Evolutionary conservation across 2,888 invertebrate genomes (phyloP).

Genomic region (Harpagoxenus sublaevis): DNA sequence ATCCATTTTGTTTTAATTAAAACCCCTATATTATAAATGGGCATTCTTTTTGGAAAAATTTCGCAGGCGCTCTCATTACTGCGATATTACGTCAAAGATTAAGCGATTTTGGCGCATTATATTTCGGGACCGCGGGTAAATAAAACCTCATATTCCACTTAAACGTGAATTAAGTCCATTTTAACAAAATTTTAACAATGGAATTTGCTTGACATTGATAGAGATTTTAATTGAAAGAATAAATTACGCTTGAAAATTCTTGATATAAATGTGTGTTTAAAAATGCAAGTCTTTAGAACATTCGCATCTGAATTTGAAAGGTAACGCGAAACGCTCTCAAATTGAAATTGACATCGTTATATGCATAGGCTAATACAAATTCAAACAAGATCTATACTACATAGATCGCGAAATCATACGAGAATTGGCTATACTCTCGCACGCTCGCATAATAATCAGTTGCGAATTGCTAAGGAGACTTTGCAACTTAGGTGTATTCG

Average conservation of each 20-base stretch:
- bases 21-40: background rate
- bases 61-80: background rate
- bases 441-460: constrained; percentile 11
- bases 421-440: background rate
- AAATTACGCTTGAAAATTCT: background rate
- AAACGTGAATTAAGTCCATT: background rate
- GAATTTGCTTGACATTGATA: background rate
- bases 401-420: background rate
- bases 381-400: background rate
- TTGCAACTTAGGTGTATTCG: constrained; percentile 2
- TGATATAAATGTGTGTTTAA: background rate
- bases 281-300: background rate
- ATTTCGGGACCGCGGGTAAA: background rate
- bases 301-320: background rate
- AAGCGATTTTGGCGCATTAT: constrained; percentile 28
- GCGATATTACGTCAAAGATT: constrained; percentile 16
- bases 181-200: constrained; percentile 14
- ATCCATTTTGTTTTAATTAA: constrained; percentile 9
- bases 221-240: background rate
- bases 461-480: constrained; percentile 1
- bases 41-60: background rate
- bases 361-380: background rate
- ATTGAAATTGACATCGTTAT: background rate
- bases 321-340: background rate
- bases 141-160: constrained; percentile 14